phyloP scores from a whole-genome alignment of 2,888 invertebrate genomes.

The Heliconius cydno region DNA sequence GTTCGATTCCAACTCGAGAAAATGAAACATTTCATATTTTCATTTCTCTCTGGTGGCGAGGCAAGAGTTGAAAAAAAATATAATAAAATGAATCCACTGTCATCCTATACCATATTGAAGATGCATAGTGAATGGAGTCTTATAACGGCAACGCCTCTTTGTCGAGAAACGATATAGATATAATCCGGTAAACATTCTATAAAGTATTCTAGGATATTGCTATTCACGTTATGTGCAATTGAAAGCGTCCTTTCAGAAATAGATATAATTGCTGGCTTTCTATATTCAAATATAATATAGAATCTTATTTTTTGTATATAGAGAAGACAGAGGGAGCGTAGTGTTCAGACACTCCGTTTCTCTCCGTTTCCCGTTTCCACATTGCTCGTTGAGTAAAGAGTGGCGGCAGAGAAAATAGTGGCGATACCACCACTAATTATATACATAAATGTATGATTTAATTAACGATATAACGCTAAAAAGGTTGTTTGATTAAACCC shows the following conservation, averaged over 20 bases:
- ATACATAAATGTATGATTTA: too few relatives aligned
- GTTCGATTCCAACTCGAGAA: too few relatives aligned
- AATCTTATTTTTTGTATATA: neutral
- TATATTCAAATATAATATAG: neutral
- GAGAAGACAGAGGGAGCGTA: neutral
- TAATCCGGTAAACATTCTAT: conserved; percentile 14
- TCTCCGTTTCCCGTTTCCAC: neutral
- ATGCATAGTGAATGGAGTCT: neutral
- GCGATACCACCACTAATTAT: too few relatives aligned
- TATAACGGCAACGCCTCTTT: conserved; percentile 1
- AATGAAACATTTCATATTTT: too few relatives aligned
- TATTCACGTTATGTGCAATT: conserved; percentile 4
- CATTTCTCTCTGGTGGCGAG: too few relatives aligned
- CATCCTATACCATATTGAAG: neutral
- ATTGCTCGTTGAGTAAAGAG: too few relatives aligned
- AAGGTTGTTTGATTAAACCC: too few relatives aligned
- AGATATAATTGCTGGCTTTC: conserved; percentile 9
- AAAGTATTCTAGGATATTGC: conserved; percentile 6
- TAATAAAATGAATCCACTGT: neutral
- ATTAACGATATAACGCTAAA: too few relatives aligned
- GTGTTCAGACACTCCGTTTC: neutral
- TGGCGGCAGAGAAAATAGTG: too few relatives aligned
- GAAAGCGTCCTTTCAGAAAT: conserved; percentile 5
- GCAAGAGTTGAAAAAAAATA: neutral
- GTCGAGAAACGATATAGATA: neutral